Evolutionary conservation across 2,113 vertebrate genomes (phyloP).

Genomic region (Siniperca knerii): DNA sequence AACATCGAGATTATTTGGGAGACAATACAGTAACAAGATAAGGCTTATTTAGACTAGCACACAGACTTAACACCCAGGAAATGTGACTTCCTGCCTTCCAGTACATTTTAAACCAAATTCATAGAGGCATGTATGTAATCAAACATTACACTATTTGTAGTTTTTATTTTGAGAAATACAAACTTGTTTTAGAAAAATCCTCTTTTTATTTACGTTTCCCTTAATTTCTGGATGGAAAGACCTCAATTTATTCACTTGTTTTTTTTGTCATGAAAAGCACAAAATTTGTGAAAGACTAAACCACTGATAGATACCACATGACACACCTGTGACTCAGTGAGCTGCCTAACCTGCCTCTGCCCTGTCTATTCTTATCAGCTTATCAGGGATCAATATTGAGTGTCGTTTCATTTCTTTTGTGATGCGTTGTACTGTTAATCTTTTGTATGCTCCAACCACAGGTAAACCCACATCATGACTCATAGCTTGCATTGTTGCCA

Average conservation of each 20-base stretch:
- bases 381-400: neutral
- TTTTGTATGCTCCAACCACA: slow-evolving; percentile 4
- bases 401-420: neutral
- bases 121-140: neutral
- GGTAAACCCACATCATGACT: slow-evolving; percentile 39
- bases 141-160: neutral
- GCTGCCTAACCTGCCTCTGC: neutral
- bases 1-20: neutral
- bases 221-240: no score
- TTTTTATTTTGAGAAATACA: neutral
- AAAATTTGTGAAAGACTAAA: neutral
- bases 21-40: neutral
- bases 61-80: neutral
- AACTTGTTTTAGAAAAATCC: neutral
- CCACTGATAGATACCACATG: neutral
- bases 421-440: neutral
- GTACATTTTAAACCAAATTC: neutral
- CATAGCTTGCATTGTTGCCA: slow-evolving; percentile 29
- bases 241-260: neutral
- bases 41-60: neutral
- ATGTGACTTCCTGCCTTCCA: neutral
- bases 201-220: neutral
- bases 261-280: neutral
- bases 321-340: neutral
- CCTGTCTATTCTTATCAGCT: neutral